Evolutionary conservation across 2,797 vertebrate species (phyloP), one percentile per base, ranked within the genome.

Genomic region (Melopsittacus undulatus): DNA sequence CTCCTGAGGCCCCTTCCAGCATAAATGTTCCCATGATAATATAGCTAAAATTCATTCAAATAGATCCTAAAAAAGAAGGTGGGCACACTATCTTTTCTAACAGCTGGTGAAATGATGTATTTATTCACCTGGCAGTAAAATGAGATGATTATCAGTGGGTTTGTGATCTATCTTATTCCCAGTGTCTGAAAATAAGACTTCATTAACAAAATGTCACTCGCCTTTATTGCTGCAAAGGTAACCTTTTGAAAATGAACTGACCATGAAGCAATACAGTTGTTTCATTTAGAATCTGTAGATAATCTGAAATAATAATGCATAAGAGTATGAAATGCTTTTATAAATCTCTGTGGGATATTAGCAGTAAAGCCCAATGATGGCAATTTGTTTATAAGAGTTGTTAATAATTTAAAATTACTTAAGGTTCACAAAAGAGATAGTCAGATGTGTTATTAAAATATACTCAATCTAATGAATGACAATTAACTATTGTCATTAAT

Each of bases 131-230:
- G 74, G 54, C 29, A 45, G 51, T 59, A 87, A 86, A 72, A 95
- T 52, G 38, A 90, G 68, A 73, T 90, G 92, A 69, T 69, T 73
- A 40, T 84, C 80, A 63, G 43, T 73, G 54, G 63, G 29, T 87
- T 92, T 78, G 43, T 73, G 83, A 95, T 45, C 78, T 77, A 42
- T 32, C 64, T 23, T 69, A 70, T 83, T 87, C 61, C 61, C 32
- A 21, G 66, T 67, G 51, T 79, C 56, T 87, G 81, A 76, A 92
- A 82, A 87, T 66, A 83, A 56, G 48, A 45, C 68, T 92, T 92
- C 64, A 57, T 93, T 95, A 92, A 62, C n/a, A 87, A 95, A 95
- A 95, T 87, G 89, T 90, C 82, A 81, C 72, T 87, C 87, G 51
- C 68, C 64, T 93, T 80, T 80, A 89, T 72, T 87, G 80, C 43